A percentile compares a stretch with the other conserved stretches of the same genome.
Evolutionary conservation across 37 sponge, comb jelly and placozoan genomes (phyloP).

Genomic region (Aplysina aerophoba): DNA sequence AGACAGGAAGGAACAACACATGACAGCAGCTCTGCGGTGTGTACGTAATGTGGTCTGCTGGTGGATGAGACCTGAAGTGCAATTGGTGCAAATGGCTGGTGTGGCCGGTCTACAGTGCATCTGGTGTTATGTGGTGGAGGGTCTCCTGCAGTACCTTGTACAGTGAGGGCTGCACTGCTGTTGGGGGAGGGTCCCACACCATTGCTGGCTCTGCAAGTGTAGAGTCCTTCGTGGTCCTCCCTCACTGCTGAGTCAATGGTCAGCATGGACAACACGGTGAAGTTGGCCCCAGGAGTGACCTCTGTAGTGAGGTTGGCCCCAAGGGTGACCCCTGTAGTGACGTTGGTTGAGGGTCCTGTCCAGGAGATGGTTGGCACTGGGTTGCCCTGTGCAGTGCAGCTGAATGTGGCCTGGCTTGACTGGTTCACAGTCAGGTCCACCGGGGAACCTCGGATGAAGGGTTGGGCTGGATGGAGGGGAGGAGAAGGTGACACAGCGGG

Average conservation of each 20-base stretch:
- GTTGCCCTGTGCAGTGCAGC: slow-evolving; percentile 45
- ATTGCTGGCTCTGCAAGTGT: slow-evolving; percentile 32
- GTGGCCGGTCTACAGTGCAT: not conserved
- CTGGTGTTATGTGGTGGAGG: not conserved
- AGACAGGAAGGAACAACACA: not conserved
- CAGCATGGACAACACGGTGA: slow-evolving; percentile 3
- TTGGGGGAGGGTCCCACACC: not conserved
- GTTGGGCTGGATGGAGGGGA: slow-evolving; percentile 10
- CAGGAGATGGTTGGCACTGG: slow-evolving; percentile 67
- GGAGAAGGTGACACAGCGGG: not conserved
- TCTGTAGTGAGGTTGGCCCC: not conserved
- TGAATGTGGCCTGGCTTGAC: slow-evolving; percentile 17
- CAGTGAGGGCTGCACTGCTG: slow-evolving; percentile 41
- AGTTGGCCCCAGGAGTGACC: not conserved
- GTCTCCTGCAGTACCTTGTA: slow-evolving; percentile 42
- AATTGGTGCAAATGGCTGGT: too few species aligned
- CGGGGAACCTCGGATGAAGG: slow-evolving; percentile 31
- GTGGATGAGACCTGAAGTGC: too few species aligned
- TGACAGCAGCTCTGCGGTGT: not conserved
- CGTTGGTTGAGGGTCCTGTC: slow-evolving; percentile 32
- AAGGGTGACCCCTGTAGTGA: not conserved
- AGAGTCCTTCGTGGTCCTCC: slow-evolving; percentile 14
- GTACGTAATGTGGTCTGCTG: too few species aligned
- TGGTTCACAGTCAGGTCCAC: slow-evolving; percentile 20
- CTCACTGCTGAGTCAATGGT: slow-evolving; percentile 26